These are phyloP conservation scores for Vicugna pacos DNA, from an alignment of 2,113 vertebrate genomes.

Conservation along the genomic window DNA sequence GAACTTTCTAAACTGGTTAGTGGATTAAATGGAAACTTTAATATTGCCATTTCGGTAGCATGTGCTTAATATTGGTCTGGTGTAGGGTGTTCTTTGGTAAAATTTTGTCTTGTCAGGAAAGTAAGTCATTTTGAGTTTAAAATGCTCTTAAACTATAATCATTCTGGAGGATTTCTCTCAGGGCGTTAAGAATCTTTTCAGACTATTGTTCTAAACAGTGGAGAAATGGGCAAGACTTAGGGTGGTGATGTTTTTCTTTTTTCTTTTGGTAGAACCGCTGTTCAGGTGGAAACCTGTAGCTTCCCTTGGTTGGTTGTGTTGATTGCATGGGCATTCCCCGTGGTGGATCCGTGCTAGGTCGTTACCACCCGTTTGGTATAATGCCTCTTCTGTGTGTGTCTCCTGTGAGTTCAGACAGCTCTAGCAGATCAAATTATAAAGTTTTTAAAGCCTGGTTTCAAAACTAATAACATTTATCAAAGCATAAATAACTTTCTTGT, in stretches of 20 bases:
- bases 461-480: neutral
- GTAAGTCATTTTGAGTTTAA: conserved; percentile 21
- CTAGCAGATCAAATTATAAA: neutral
- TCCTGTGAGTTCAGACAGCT: conserved; percentile 15
- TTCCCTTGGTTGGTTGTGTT: neutral
- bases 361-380: accelerated
- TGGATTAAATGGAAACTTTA: neutral
- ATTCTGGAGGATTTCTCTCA: neutral
- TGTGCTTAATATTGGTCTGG: neutral
- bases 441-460: conserved; percentile 41
- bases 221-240: neutral
- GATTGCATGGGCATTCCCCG: accelerated
- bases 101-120: conserved; percentile 31
- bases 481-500: conserved; percentile 14
- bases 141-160: neutral
- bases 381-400: neutral
- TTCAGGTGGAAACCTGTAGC: neutral
- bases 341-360: neutral
- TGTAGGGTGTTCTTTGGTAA: neutral
- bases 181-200: neutral
- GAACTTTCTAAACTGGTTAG: neutral
- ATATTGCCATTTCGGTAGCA: neutral
- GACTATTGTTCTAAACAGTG: neutral
- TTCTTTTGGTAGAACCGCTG: neutral
- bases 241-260: neutral